Percentiles rank a stretch among this genome's conserved stretches.
Evolutionary conservation across 2,113 vertebrate genomes (phyloP).

Genomic region (Hypanus sabinus): DNA sequence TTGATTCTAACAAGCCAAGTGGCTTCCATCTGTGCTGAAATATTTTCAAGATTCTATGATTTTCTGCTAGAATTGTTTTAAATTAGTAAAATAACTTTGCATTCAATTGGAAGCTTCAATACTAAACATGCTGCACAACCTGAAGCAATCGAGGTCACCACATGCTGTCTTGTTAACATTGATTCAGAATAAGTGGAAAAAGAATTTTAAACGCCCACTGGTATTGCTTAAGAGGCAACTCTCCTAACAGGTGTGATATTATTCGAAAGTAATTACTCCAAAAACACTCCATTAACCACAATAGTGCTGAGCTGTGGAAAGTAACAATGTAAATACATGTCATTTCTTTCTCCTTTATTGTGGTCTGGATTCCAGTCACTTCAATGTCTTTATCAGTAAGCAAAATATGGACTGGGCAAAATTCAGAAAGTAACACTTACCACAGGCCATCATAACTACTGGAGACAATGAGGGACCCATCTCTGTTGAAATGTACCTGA

Average conservation of each 20-base stretch:
- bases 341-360: background rate
- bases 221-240: background rate
- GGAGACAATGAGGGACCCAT: slow-evolving; percentile 94
- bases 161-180: background rate
- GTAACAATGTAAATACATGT: background rate
- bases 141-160: background rate
- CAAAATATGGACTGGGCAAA: background rate
- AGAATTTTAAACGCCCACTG: background rate
- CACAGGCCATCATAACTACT: slow-evolving; percentile 97
- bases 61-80: background rate
- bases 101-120: background rate
- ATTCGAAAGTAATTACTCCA: background rate
- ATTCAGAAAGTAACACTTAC: slow-evolving; percentile 57
- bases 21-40: no score
- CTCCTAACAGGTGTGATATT: background rate
- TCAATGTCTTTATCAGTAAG: background rate
- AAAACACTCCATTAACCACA: background rate
- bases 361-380: background rate
- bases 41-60: background rate
- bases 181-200: background rate
- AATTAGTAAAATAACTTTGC: background rate
- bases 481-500: slow-evolving; percentile 96
- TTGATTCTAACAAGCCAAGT: no score
- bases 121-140: background rate
- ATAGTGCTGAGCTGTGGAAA: background rate